Evolutionary conservation across 2,797 vertebrate genomes (phyloP).

Genomic region (Uromys caudimaculatus): DNA sequence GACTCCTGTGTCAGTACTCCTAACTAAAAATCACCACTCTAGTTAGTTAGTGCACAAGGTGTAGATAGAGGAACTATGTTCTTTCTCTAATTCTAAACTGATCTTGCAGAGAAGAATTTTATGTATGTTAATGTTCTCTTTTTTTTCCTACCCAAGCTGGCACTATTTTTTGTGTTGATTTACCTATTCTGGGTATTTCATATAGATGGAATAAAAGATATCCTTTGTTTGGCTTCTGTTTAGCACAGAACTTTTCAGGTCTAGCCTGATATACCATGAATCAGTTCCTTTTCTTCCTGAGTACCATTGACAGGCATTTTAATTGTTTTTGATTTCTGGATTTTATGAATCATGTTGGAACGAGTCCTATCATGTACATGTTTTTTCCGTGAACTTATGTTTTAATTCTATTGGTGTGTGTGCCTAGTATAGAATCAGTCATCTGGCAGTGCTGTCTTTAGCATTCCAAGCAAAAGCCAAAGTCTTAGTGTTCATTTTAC

Average conservation of each 20-base stretch:
- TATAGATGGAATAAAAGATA: not conserved
- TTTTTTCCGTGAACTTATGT: not conserved
- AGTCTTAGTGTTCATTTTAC: slow-evolving; percentile 22
- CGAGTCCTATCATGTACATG: not conserved
- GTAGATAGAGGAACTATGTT: not conserved
- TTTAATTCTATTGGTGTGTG: not conserved
- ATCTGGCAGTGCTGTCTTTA: slow-evolving; percentile 21
- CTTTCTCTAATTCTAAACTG: slow-evolving; percentile 11
- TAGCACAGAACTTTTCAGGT: not conserved
- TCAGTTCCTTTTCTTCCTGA: slow-evolving; percentile 1
- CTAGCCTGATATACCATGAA: not conserved
- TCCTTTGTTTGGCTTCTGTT: not conserved
- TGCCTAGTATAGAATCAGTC: not conserved
- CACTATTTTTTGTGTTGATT: not conserved
- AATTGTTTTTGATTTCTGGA: not conserved
- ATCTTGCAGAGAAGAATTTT: not conserved
- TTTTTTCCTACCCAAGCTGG: not conserved
- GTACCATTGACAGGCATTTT: not conserved
- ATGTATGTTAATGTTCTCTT: not conserved
- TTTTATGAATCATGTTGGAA: not conserved
- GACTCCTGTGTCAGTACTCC: not conserved
- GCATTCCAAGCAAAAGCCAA: slow-evolving; percentile 3
- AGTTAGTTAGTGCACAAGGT: not conserved
- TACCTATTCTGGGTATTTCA: not conserved
- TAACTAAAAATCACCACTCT: not conserved